Percentiles rank a stretch among this genome's conserved stretches.
Evolutionary conservation across 2,113 vertebrate species (phyloP).

Genomic region (Microcebus tavaratra): DNA sequence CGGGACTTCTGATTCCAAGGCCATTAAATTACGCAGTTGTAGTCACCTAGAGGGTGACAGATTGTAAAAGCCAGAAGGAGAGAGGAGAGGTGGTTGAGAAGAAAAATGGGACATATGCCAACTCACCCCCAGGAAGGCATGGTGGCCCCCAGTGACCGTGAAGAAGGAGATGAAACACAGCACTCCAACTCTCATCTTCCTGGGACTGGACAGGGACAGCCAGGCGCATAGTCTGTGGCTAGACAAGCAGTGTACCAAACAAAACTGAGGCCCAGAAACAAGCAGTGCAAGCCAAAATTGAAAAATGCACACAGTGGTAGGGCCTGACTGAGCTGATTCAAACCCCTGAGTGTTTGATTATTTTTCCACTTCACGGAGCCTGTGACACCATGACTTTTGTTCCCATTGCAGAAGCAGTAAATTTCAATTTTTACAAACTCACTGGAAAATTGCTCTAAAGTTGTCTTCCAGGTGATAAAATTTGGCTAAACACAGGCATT

Average conservation of each 20-base stretch:
- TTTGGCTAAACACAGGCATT: neutral
- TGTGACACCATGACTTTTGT: neutral
- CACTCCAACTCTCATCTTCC: conserved; percentile 10
- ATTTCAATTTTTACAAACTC: neutral
- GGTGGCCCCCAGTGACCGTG: accelerated
- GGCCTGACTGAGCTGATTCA: neutral
- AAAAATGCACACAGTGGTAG: neutral
- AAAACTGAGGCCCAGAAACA: neutral
- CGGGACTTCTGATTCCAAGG: neutral
- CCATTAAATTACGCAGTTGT: neutral
- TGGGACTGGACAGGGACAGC: neutral
- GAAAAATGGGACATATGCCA: accelerated
- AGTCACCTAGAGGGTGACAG: neutral
- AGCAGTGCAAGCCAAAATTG: neutral
- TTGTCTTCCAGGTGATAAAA: neutral
- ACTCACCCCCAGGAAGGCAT: conserved; percentile 55
- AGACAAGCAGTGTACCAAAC: too few relatives aligned
- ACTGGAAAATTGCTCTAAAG: neutral
- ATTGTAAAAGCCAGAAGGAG: neutral
- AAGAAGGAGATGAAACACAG: conserved; percentile 47
- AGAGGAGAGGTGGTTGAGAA: neutral
- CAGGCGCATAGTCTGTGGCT: neutral
- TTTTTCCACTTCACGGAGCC: neutral
- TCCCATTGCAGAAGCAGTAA: neutral
- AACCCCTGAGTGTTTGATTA: neutral